These are phyloP conservation scores for Conistra vaccinii DNA, from an alignment of 2,888 invertebrate genomes.

Conservation along the genomic window DNA sequence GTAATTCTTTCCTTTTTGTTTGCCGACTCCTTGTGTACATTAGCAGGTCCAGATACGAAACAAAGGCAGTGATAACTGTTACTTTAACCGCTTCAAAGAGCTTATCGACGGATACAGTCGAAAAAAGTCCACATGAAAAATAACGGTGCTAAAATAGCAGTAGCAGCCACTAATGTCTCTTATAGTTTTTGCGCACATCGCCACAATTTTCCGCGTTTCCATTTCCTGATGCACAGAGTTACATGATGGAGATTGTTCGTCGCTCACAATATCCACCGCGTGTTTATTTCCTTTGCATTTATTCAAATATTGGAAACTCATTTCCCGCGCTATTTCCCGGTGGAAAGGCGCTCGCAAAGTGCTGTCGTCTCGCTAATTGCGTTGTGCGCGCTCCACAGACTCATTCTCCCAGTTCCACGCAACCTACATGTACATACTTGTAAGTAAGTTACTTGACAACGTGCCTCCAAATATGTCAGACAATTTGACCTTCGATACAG, in stretches of 20 bases:
- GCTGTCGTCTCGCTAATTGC: conserved; percentile 65
- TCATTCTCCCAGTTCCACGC: conserved; percentile 56
- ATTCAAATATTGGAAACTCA: conserved; percentile 88
- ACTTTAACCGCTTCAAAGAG: not conserved
- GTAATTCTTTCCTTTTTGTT: conserved; percentile 74
- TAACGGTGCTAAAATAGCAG: conserved; percentile 32
- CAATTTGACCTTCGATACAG: conserved; percentile 6
- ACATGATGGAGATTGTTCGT: conserved; percentile 76
- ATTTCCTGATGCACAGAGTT: conserved; percentile 71
- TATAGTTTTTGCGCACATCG: conserved; percentile 59
- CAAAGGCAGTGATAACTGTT: conserved; percentile 21
- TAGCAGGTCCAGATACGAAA: conserved; percentile 20
- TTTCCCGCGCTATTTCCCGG: conserved; percentile 87
- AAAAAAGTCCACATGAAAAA: conserved; percentile 26
- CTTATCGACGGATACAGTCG: conserved; percentile 12
- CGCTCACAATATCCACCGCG: conserved; percentile 85
- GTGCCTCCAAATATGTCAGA: conserved; percentile 37
- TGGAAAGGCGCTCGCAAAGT: conserved; percentile 62
- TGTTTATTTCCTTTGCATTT: conserved; percentile 88
- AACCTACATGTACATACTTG: conserved; percentile 20
- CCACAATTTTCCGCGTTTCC: conserved; percentile 67
- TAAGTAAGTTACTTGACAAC: conserved; percentile 33
- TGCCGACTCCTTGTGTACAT: conserved; percentile 64
- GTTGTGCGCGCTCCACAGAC: conserved; percentile 59
- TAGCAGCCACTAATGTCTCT: conserved; percentile 42